These are phyloP conservation scores for Coregonus clupeaformis DNA, from an alignment of 2,113 vertebrate species.

Conservation along the genomic window DNA sequence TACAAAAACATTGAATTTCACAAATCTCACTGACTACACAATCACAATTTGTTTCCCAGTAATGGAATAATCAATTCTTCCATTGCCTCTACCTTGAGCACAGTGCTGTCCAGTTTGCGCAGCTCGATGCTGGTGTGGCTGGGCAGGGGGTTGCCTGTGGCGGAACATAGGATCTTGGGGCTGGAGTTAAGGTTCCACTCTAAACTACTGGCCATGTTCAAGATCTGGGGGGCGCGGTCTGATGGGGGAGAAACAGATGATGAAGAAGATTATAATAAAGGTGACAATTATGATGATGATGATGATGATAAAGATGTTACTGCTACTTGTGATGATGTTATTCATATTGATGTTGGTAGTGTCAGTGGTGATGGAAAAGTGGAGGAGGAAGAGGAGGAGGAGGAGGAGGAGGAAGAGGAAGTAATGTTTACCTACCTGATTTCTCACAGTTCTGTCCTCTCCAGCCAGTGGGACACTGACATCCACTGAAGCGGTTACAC, in stretches of 20 bases:
- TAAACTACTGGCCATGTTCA: slow-evolving; percentile 80
- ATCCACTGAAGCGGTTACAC: slow-evolving; percentile 92
- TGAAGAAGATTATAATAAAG: too few relatives aligned
- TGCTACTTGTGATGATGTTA: too few relatives aligned
- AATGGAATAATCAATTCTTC: background rate
- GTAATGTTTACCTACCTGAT: slow-evolving; percentile 74
- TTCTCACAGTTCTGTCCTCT: slow-evolving; percentile 91
- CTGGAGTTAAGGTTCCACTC: slow-evolving; percentile 90
- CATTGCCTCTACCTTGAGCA: slow-evolving; percentile 79
- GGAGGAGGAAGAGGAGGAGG: background rate
- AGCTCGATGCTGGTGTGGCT: slow-evolving; percentile 89
- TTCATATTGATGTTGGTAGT: background rate
- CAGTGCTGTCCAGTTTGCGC: slow-evolving; percentile 84
- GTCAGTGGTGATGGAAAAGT: background rate
- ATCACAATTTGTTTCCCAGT: background rate
- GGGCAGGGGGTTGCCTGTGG: slow-evolving; percentile 89
- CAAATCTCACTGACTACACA: background rate
- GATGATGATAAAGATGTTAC: too few relatives aligned
- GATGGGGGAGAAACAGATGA: slow-evolving; percentile 13
- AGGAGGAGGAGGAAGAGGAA: too few relatives aligned
- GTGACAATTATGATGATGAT: too few relatives aligned
- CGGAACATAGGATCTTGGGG: slow-evolving; percentile 83
- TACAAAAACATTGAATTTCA: too few relatives aligned
- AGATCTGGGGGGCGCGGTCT: slow-evolving; percentile 92
- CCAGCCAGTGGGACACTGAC: slow-evolving; percentile 87